phyloP scores from a whole-genome alignment of 2,888 invertebrate species.

The Drepana falcataria region DNA sequence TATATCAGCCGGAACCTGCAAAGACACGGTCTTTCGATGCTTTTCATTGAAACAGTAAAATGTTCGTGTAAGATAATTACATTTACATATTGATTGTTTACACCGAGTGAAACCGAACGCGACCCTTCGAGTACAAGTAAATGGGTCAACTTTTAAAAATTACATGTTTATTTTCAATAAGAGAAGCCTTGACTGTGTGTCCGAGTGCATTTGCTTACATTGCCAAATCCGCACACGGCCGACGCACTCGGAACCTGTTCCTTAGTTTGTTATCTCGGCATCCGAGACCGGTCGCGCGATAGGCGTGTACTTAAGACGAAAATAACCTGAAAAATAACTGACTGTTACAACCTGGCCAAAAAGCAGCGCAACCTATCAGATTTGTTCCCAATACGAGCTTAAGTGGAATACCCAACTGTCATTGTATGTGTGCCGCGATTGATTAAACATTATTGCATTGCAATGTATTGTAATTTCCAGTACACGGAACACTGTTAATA shows the following conservation, averaged over 20 bases:
- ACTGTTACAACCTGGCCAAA: slow-evolving; percentile 19
- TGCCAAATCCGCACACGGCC: slow-evolving; percentile 42
- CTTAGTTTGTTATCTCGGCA: slow-evolving; percentile 40
- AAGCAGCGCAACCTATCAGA: slow-evolving; percentile 16
- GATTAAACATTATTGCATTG: slow-evolving; percentile 4
- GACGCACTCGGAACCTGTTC: slow-evolving; percentile 52
- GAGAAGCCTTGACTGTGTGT: slow-evolving; percentile 21
- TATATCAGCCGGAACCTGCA: no score
- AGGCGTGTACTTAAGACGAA: slow-evolving; percentile 30
- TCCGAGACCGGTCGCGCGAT: slow-evolving; percentile 48
- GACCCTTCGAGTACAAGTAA: background rate
- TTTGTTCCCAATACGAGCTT: slow-evolving; percentile 16
- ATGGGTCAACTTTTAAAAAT: slow-evolving; percentile 1
- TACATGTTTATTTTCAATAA: slow-evolving; percentile 20
- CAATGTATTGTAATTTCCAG: background rate
- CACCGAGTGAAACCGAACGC: background rate
- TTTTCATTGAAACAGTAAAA: no score
- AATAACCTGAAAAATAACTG: slow-evolving; percentile 37
- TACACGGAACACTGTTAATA: background rate
- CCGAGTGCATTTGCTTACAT: slow-evolving; percentile 43
- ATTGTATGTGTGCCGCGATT: slow-evolving; percentile 11
- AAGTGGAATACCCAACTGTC: slow-evolving; percentile 8
- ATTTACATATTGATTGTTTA: no score
- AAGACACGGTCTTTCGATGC: no score
- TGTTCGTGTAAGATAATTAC: no score